A percentile compares a stretch with the other conserved stretches of the same genome.
These are phyloP conservation scores for Sinotaia quadrata DNA, from an alignment of 2,888 invertebrate genomes.

Conservation along the genomic window DNA sequence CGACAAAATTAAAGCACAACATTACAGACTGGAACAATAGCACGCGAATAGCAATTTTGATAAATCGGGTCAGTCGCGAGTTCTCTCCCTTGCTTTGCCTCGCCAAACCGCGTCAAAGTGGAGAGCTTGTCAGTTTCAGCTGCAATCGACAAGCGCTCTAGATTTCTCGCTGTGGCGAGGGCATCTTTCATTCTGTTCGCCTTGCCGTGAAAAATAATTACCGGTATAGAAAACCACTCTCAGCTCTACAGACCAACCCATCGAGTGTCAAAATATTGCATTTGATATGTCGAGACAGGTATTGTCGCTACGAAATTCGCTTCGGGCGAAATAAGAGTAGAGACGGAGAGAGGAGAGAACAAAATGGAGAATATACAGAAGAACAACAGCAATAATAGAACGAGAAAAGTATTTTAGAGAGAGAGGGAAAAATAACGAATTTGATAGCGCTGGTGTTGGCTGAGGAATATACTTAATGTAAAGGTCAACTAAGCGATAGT, in stretches of 20 bases:
- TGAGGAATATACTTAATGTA: background rate
- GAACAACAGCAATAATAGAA: background rate
- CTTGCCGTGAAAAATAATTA: conserved; percentile 23
- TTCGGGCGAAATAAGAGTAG: background rate
- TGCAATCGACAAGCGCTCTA: conserved; percentile 1
- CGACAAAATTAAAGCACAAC: too few species aligned
- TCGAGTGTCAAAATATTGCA: conserved; percentile 21
- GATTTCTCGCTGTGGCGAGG: background rate
- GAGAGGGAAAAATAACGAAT: background rate
- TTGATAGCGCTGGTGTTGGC: background rate
- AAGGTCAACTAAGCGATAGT: background rate
- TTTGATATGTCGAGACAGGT: background rate
- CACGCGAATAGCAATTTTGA: too few species aligned
- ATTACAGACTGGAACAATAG: too few species aligned
- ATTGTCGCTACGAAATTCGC: background rate
- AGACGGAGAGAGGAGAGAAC: background rate
- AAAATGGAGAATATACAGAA: background rate
- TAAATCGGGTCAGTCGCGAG: too few species aligned
- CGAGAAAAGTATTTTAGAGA: background rate
- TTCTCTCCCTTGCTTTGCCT: background rate
- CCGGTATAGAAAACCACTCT: conserved; percentile 3
- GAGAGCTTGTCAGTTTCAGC: conserved; percentile 19
- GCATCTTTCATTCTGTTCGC: background rate
- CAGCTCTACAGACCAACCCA: background rate
- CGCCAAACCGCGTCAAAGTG: background rate